A percentile compares a stretch with the other conserved stretches of the same genome.
Evolutionary conservation across 2,888 invertebrate genomes (phyloP).

Genomic region (Standfussiana lucernea): DNA sequence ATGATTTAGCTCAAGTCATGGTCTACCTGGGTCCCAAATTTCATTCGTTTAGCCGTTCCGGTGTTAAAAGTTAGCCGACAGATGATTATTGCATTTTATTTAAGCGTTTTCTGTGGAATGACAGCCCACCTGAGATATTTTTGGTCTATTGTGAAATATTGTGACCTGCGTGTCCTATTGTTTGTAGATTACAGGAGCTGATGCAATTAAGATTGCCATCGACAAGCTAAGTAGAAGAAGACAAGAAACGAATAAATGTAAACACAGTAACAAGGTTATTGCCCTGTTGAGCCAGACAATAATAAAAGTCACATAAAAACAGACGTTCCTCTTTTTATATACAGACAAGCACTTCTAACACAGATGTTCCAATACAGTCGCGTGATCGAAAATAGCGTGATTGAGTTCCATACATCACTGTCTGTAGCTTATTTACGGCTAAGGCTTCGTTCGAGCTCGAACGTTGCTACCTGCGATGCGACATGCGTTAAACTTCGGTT

Average conservation of each 20-base stretch:
- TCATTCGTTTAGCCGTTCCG: background rate
- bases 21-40: background rate
- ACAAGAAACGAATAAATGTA: background rate
- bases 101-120: background rate
- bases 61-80: background rate
- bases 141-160: no score
- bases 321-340: background rate
- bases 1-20: background rate
- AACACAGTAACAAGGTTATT: background rate
- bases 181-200: no score
- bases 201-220: no score
- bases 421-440: conserved; percentile 40
- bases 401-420: conserved; percentile 21
- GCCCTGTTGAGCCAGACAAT: background rate
- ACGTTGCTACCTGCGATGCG: background rate
- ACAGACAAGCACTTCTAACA: background rate
- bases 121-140: background rate
- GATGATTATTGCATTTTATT: background rate
- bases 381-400: conserved; percentile 50
- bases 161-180: no score
- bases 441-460: background rate
- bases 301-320: background rate
- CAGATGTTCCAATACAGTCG: conserved; percentile 25
- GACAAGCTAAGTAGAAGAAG: no score
- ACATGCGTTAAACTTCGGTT: background rate